Conservation (phyloP, 2,888 invertebrate species). For the Coelopa pilipes region DNA sequence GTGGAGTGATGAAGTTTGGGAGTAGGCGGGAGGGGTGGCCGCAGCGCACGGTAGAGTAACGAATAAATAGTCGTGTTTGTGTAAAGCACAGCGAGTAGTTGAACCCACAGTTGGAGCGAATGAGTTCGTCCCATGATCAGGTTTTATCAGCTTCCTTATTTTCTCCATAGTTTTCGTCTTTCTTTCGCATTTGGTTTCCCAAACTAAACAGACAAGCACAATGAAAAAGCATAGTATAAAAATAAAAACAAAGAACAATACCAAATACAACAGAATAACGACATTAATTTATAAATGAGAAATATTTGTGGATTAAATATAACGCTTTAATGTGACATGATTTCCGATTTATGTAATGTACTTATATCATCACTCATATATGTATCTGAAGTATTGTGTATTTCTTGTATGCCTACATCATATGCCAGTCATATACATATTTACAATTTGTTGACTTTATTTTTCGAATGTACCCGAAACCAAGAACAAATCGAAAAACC, state of each 20-base stretch:
- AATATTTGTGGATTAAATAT: conserved; percentile 3
- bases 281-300: not conserved
- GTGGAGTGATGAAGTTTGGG: too few relatives aligned
- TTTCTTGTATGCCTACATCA: conserved; percentile 20
- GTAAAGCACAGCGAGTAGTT: conserved; percentile 20
- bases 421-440: conserved; percentile 5
- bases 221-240: not conserved
- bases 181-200: not conserved
- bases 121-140: too few relatives aligned
- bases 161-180: not conserved
- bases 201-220: not conserved
- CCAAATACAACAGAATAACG: not conserved
- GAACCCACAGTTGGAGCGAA: not conserved
- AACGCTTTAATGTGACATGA: conserved; percentile 6
- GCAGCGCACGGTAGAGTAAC: not conserved
- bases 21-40: too few relatives aligned
- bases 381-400: conserved; percentile 29
- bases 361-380: conserved; percentile 5
- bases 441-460: conserved; percentile 22
- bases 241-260: not conserved
- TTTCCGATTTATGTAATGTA: conserved; percentile 1
- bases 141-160: not conserved
- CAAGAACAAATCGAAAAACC: not conserved
- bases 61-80: not conserved
- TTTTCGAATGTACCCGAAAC: not conserved